Base-by-base conservation (phyloP, 2,888 invertebrate genomes). In the Lepidocyrtoides sp. region DNA sequence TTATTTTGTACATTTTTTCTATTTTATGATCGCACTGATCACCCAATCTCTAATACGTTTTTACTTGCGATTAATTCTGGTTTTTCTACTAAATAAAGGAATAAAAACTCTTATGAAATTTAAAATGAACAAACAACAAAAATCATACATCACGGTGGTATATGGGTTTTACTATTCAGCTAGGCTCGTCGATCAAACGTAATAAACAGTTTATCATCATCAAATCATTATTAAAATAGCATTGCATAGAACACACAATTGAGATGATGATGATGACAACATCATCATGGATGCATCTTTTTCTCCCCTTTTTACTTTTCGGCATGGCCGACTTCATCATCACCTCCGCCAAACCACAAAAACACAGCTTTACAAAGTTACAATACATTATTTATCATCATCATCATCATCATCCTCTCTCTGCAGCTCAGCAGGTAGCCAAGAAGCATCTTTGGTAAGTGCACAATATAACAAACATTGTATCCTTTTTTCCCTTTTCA, bases 241-340 rank as follows among this genome's bases (percentile, higher is more conserved):
- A n/a, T n/a, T n/a, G n/a, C n/a, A n/a, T n/a, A n/a, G n/a, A n/a
- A n/a, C n/a, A n/a, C n/a, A n/a, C n/a, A n/a, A n/a, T n/a, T n/a
- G n/a, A n/a, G n/a, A n/a, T n/a, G n/a, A n/a, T n/a, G n/a, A n/a
- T n/a, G n/a, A 2, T 17, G 4, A 54, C n/a, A 54, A 17, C 51
- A 48, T 1, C 51, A 54, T 17, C n/a, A 17, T n/a, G 51, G 51
- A 1, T 54, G n/a, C n/a, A n/a, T 2, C 14, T n/a, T 14, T 14
- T 14, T 2, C 4, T 7, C 17, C 17, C 51, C 2, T 48, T 48
- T 69, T 69, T 41, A 36, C 29, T n/a, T 51, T 77, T 32, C 17
- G 20, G 77, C 7, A 79, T 79, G 77, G 77, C 77, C 54, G 77
- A 51, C 77, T 29, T 79, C n/a, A 69, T 79, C n/a, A 69, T 36